Evolutionary conservation across 2,113 vertebrate species (phyloP), one percentile per base, ranked within the genome.

Genomic region (Notothenia rossii): DNA sequence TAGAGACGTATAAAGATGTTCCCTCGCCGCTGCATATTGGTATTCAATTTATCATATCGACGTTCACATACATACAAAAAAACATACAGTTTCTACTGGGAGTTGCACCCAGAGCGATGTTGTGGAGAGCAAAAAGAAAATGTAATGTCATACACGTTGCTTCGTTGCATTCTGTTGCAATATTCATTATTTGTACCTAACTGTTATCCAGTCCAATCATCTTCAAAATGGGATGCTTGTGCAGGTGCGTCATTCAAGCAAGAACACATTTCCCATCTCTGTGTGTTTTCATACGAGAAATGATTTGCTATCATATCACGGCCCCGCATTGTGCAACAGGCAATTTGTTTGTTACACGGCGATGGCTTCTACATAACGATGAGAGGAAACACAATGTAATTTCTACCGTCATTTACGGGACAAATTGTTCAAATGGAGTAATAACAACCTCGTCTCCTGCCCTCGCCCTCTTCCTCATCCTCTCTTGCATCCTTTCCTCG

Each of bases 391-490:
- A 43, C 79, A 86, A 92, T 92, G 78, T 86, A 88, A 92, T 92
- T 90, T 88, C 88, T 79, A 56, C 78, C 86, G 91, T 92, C 81
- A 87, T 92, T 90, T 88, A 86, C 80, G 76, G 85, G 81, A 77
- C 80, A 86, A 62, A 82, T 82, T 88, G 82, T 88, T 84, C 67
- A 88, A 85, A 89, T 81, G 75, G 81, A 86, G 78, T 82, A 84
- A 91, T 88, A 88, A 86, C 79, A 65, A 65, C 65, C 77, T 20
- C 2, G 43, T 62, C 49, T 5, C 65, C 64, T 25, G 60, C 20
- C 56, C 33, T 70, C 7, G 25, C 53, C 64, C 61, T 79, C 54
- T 5, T 46, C 7, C 79, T 61, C 81, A 5, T 73, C 36, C 73
- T 63, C 62, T 43, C 18, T 15, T 45, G 12, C 43, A 9, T 75